A percentile compares a stretch with the other conserved stretches of the same genome.
phyloP scores from a whole-genome alignment of 1,140 invertebrate species.

The Drosophila virilis region DNA sequence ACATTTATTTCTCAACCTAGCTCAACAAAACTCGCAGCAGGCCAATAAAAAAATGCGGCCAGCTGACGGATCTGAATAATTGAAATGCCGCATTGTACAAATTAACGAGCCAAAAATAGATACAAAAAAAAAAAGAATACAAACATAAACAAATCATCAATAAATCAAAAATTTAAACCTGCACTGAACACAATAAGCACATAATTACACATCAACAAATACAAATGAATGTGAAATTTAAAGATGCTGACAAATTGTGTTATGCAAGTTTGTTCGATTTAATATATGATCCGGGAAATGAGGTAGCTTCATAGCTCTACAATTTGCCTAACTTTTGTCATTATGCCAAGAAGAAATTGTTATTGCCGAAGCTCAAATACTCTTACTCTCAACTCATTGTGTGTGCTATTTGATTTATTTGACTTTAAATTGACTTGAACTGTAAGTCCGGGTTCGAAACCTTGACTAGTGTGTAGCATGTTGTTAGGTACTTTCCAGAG shows the following conservation, averaged over 20 bases:
- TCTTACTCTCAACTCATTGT: too few species aligned
- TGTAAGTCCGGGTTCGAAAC: too few species aligned
- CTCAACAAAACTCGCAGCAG: constrained; percentile 19
- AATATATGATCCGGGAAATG: constrained; percentile 11
- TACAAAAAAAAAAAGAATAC: constrained; percentile 20
- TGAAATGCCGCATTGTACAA: constrained; percentile 39
- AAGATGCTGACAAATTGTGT: constrained; percentile 44
- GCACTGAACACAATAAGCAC: constrained; percentile 13
- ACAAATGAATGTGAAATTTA: constrained; percentile 10
- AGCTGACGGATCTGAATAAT: constrained; percentile 46
- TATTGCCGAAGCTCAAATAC: background rate
- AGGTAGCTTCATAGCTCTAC: background rate
- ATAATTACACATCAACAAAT: constrained; percentile 18
- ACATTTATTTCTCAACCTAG: constrained; percentile 35
- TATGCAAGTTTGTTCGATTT: constrained; percentile 30
- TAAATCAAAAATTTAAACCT: constrained; percentile 45
- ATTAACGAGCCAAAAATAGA: constrained; percentile 28
- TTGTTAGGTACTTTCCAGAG: too few species aligned
- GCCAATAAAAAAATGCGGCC: constrained; percentile 42
- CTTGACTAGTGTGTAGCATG: too few species aligned
- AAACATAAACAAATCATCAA: constrained; percentile 12
- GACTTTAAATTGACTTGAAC: background rate
- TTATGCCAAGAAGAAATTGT: background rate
- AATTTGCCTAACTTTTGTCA: constrained; percentile 38
- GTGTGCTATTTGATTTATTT: background rate